Evolutionary conservation across 2,888 invertebrate species (phyloP), one percentile per base, ranked within the genome.

Genomic region (Criorhina ranunculi): DNA sequence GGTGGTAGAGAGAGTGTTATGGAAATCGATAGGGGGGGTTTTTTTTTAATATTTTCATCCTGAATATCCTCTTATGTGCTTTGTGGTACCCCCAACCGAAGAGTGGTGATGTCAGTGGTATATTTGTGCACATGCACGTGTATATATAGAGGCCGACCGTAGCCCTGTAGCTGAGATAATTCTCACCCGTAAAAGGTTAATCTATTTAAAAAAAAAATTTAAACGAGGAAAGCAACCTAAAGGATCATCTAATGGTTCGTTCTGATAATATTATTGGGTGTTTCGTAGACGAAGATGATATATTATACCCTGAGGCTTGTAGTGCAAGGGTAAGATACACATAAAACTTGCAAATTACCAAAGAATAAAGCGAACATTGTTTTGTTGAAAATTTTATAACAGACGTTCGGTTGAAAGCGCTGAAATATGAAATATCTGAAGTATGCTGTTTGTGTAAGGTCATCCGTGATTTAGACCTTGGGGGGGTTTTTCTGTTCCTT

Each of bases 21-120:
- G 46, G 29, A 64, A 72, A 70, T 70, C 78, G 64, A 78, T 78
- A 78, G 62, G 70, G 55, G 70, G 53, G 60, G 66, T 59, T 51
- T 59, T 51, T 53, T 46, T 55, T 64, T 37, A 33, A 64, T 64
- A 19, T 29, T 64, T 78, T 70, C 37, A 64, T 64, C 70, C 70
- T 78, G 62, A 70, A 70, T 64, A 70, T 78, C 64, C 78, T 72
- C 70, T 78, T 72, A 78, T 64, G 35, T 78, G 53, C 55, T 72
- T 78, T 78, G 57, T 46, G 24, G 40, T 37, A 70, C 46, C 24
- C 24, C 4, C 24, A 44, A 64, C 46, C 37, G 29, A 12, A 37
- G 53, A 70, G 70, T 70, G 60, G 29, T 40, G 33, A 57, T 67
- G 57, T 57, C 60, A 46, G 60, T 60, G 42, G 53, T 78, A 55